Evolutionary conservation across 2,797 vertebrate genomes (phyloP), one percentile per base, ranked within the genome.

Genomic region (Peromyscus nudipes): DNA sequence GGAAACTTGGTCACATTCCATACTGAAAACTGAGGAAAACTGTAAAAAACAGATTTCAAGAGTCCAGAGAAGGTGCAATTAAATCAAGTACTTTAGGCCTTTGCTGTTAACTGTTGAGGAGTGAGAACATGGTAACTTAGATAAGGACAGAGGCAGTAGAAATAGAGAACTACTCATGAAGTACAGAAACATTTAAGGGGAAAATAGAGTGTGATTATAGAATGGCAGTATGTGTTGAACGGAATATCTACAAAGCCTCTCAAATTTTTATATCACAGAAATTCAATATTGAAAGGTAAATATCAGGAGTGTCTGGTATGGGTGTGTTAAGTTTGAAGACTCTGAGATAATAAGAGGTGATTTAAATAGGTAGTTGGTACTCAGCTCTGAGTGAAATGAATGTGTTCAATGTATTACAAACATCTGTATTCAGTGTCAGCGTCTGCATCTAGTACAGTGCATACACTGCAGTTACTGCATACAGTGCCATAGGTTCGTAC

Each of bases 21-120:
- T 89, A 23, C 69, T n/a, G 29, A 94, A 92, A 96, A 83, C 11
- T 52, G 23, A 62, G 64, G n/a, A 80, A 92, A 52, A 55, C 4
- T 65, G 6, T 88, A 52, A 95, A 86, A 91, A n/a, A 12, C 29
- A 86, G 8, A n/a, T 88, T 80, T 90, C 10, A 76, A 14, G 25
- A 4, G 19, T 76, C 29, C 25, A 67, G 23, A 88, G 31, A 85
- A 82, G 89, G 81, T 46, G 6, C 9, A 31, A 13, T 80, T 89
- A 23, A 5, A 57, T 94, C 16, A 87, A 16, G 60, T 88, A 13
- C 52, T 52, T 52, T 52, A 52, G 13, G 52, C 85, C 90, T 46
- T 52, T 23, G 25, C 21, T 77, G 31, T 43, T 77, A 27, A 19
- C 21, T 77, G 31, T 43, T 77, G 21, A n/a, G 73, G 29, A 62